Base-by-base conservation (phyloP, 2,797 vertebrate genomes). In the Alouatta caraya region DNA sequence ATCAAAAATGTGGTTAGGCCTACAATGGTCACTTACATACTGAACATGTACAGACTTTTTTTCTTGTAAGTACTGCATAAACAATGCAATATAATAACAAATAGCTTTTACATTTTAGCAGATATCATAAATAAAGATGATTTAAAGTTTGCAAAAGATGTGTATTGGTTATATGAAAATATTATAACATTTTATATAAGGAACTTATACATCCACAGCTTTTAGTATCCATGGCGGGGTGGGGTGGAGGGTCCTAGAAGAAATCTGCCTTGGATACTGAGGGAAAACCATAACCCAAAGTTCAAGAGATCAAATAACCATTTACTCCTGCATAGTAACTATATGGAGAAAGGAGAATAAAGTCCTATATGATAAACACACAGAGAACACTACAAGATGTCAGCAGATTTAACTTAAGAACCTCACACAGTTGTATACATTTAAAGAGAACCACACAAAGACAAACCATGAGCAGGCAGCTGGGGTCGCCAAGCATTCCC, bases 261-360 rank as follows among this genome's bases (percentile, higher is more conserved):
- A n/a, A 57, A 81, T 39, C n/a, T 5, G 5, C 22, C 52, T 81
- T 52, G 52, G n/a, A 57, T 55, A 39, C 50, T 0, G 0, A 81
- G n/a, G 22, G 50, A 81, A 14, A 81, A 57, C 8, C 17, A 14
- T 81, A 92, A 9, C 55, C 78, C 79, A 57, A 67, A 84, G 33
- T 82, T 91, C 89, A 86, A 96, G 59, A 93, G 50, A 86, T 82
- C 24, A 91, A 37, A 70, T 24, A 72, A 80, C 26, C 44, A 80
- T 70, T 92, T 76, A 67, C 44, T 52, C 14, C 55, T 95, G 33
- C 57, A 94, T 0, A 93, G 33, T 24, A 81, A 84, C 33, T 67
- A 5, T 64, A 59, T 55, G 9, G 93, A 83, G 24, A 26, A 89
- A 88, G 21, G 81, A 80, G 19, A 15, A 72, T 24, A 4, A 42